Percentiles rank a stretch among this genome's conserved stretches.
These are phyloP conservation scores for Athetis lepigone DNA, from an alignment of 2,888 invertebrate genomes.

Conservation along the genomic window DNA sequence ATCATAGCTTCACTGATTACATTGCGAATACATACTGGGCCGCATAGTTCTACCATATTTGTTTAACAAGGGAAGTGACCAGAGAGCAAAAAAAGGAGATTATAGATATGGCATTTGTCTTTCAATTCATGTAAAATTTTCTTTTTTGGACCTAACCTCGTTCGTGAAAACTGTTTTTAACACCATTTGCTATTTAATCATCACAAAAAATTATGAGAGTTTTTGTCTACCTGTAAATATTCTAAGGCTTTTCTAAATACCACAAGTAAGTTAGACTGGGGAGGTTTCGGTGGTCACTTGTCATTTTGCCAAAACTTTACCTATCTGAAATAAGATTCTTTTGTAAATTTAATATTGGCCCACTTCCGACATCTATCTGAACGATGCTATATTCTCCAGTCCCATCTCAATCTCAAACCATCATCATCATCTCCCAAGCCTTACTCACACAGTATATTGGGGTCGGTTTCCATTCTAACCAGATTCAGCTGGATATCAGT, in stretches of 20 bases:
- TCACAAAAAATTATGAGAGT: neutral
- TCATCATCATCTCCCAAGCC: too few species aligned
- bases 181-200: neutral
- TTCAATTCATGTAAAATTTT: neutral
- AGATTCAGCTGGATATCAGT: too few species aligned
- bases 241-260: neutral
- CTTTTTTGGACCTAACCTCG: neutral
- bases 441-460: too few species aligned
- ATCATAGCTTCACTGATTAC: constrained; percentile 26
- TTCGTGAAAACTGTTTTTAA: neutral
- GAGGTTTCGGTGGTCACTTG: neutral
- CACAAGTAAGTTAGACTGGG: neutral
- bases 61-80: constrained; percentile 53
- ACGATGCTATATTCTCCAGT: too few species aligned
- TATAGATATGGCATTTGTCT: constrained; percentile 14
- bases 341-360: too few species aligned
- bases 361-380: too few species aligned
- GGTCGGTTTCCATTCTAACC: too few species aligned
- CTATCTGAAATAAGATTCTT: neutral
- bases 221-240: neutral
- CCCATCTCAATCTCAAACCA: too few species aligned
- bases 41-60: constrained; percentile 55
- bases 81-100: neutral
- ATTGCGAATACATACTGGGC: constrained; percentile 38
- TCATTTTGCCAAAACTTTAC: neutral